Percentiles rank a stretch among this genome's conserved stretches.
Conservation (phyloP, 1,140 invertebrate genomes). For the Cydia pomonella region DNA sequence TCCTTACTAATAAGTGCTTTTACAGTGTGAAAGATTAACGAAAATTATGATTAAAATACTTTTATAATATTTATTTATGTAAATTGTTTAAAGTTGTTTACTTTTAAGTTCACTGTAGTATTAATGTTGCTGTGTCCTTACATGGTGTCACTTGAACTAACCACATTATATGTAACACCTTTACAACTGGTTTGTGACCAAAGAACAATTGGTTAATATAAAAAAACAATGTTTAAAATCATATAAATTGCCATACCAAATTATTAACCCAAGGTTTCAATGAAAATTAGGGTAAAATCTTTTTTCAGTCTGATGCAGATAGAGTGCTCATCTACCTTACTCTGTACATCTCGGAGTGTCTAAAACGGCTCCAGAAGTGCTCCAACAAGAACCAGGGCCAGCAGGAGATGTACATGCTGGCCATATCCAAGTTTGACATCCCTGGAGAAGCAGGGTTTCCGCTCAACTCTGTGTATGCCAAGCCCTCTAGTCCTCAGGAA, state of each 20-base stretch:
- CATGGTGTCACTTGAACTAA: too few relatives aligned
- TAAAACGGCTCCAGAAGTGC: constrained; percentile 97
- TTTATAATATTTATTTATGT: too few relatives aligned
- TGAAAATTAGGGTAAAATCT: neutral
- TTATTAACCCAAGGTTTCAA: neutral
- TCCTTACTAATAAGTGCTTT: too few relatives aligned
- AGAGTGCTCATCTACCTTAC: constrained; percentile 98
- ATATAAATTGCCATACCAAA: neutral
- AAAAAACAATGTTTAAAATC: too few relatives aligned
- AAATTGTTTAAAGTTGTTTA: too few relatives aligned
- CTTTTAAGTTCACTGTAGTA: too few relatives aligned
- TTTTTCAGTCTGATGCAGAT: constrained; percentile 93
- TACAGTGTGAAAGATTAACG: too few relatives aligned
- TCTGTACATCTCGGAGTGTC: constrained; percentile 98
- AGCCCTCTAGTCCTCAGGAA: constrained; percentile 89
- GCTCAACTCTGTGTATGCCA: constrained; percentile 98
- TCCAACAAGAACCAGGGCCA: constrained; percentile 92
- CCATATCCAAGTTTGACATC: constrained; percentile 97
- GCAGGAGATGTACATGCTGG: constrained; percentile 98
- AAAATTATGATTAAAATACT: too few relatives aligned
- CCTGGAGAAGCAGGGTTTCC: constrained; percentile 98
- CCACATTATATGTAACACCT: too few relatives aligned
- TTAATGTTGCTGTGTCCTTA: too few relatives aligned
- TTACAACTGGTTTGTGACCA: too few relatives aligned
- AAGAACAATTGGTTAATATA: too few relatives aligned